Evolutionary conservation across 2,888 invertebrate species (phyloP).

Genomic region (Dione vanillae): DNA sequence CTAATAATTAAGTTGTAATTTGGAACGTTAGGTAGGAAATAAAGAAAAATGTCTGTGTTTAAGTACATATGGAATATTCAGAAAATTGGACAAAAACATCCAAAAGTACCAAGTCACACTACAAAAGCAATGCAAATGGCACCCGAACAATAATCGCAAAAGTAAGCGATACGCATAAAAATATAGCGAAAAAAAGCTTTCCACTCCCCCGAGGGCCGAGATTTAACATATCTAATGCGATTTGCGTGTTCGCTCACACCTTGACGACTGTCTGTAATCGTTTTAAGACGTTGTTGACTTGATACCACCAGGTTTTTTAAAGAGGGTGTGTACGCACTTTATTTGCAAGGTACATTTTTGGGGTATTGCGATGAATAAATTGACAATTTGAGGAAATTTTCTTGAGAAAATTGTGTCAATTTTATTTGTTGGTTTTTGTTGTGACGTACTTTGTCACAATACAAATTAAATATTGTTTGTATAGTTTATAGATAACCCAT

Average conservation of each 20-base stretch:
- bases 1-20: too few relatives aligned
- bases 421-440: not conserved
- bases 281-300: slow-evolving; percentile 78
- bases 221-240: slow-evolving; percentile 84
- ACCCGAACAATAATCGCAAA: slow-evolving; percentile 79
- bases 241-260: slow-evolving; percentile 79
- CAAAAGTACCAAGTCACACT: slow-evolving; percentile 16
- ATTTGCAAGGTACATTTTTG: slow-evolving; percentile 26
- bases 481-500: too few relatives aligned
- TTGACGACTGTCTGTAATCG: slow-evolving; percentile 73
- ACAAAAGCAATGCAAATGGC: slow-evolving; percentile 72
- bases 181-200: slow-evolving; percentile 68
- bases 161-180: slow-evolving; percentile 84
- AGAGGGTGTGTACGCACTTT: slow-evolving; percentile 34
- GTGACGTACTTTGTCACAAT: too few relatives aligned
- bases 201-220: slow-evolving; percentile 64
- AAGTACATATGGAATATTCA: not conserved
- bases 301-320: slow-evolving; percentile 52
- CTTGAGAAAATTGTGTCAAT: not conserved
- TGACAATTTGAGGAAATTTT: not conserved
- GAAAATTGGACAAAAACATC: not conserved
- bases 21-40: too few relatives aligned
- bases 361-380: slow-evolving; percentile 11
- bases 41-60: too few relatives aligned
- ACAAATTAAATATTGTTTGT: too few relatives aligned